Base-by-base conservation (phyloP, 2,888 invertebrate genomes). In the Lydus trimaculatus region DNA sequence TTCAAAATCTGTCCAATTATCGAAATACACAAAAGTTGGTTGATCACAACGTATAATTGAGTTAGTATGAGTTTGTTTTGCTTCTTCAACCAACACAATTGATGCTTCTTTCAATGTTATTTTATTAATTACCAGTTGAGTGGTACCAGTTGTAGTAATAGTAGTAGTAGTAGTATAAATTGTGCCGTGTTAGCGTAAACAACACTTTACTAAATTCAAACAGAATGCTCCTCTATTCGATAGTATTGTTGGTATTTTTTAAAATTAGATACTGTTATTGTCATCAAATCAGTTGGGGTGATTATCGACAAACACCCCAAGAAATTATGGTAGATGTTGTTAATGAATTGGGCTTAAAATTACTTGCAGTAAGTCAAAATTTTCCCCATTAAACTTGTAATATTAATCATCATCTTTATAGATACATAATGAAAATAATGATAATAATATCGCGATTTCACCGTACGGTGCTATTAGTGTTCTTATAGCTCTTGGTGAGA, bases 401-500 rank as follows among this genome's bases (percentile, higher is more conserved):
- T 39, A 20, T 23, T 48, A 61, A 56, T 43, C 9, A 6, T 58
- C 52, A 28, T 68, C 68, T 67, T 73, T 79, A 0, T 87, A 91
- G 78, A 89, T 90, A 82, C 92, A 92, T 79, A 91, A 91, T 79
- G 90, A 90, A 84, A 87, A 90, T 77, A 92, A 92, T 83, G 90
- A 90, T 61, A 92, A 92, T 81, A 95, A 95, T 83, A 91, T 94
- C 65, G 95, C 94, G 5, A 92, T 95, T 81, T 95, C 95, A 0
- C 95, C 95, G 11, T 94, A 94, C 73, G 94, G 95, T 3, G 86
- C 94, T 69, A 90, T 92, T 79, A 94, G 94, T 76, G 93, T 95
- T 31, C 85, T 95, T 76, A 89, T 93, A 66, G 93, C 94, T 3
- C 85, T 95, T 17, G 92, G 90, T 81, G 95, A 95, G 84, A 95